Evolutionary conservation across 2,797 vertebrate genomes (phyloP).

Genomic region (Spheniscus humboldti): DNA sequence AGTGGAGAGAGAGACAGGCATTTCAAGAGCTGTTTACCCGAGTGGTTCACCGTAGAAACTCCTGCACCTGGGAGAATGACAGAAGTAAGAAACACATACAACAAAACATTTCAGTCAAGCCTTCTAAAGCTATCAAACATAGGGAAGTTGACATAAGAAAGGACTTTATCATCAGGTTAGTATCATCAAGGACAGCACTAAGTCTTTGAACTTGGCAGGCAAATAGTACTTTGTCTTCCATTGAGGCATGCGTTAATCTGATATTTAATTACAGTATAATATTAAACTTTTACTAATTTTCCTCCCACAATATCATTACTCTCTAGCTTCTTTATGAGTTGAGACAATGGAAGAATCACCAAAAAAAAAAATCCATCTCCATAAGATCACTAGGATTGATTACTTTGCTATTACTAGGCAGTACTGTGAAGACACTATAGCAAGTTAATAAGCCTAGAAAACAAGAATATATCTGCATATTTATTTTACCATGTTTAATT

Average conservation of each 20-base stretch:
- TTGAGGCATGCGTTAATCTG: neutral
- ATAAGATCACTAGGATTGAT: neutral
- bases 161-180: neutral
- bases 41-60: neutral
- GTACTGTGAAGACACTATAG: neutral
- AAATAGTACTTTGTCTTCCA: neutral
- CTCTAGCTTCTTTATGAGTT: neutral
- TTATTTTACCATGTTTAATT: neutral
- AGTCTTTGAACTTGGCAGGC: neutral
- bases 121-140: neutral
- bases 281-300: neutral
- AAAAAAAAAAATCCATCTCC: neutral
- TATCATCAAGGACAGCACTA: neutral
- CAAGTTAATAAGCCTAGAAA: neutral
- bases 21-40: neutral
- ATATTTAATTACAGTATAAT: neutral
- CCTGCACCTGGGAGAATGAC: neutral
- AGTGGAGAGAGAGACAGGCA: fast-evolving
- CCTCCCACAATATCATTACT: neutral
- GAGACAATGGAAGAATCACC: neutral
- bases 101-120: neutral
- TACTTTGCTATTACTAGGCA: neutral
- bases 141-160: neutral
- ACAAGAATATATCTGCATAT: neutral
- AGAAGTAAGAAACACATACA: neutral